Percentiles rank a stretch among this genome's conserved stretches.
These are phyloP conservation scores for Lophius americanus DNA, from an alignment of 2,797 vertebrate species.

Conservation along the genomic window DNA sequence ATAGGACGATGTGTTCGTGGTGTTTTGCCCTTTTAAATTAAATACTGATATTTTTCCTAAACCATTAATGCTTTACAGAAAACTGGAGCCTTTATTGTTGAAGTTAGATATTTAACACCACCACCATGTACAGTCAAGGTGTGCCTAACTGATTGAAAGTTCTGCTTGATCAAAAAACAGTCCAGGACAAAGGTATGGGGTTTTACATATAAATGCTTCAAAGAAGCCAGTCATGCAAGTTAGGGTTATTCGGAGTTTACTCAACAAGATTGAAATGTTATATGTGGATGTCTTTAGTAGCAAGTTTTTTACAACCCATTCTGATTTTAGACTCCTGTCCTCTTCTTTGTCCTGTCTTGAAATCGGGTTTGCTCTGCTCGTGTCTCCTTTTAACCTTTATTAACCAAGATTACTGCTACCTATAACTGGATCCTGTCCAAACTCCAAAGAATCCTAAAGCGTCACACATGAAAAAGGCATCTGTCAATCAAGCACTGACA, in stretches of 20 bases:
- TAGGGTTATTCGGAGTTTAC: too few species aligned
- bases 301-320: too few species aligned
- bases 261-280: too few species aligned
- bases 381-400: constrained; percentile 27
- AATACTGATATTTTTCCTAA: too few species aligned
- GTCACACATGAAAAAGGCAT: background rate
- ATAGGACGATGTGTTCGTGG: too few species aligned
- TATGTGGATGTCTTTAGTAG: too few species aligned
- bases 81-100: constrained; percentile 21
- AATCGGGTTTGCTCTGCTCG: constrained; percentile 21
- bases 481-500: constrained; percentile 21
- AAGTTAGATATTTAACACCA: constrained; percentile 18
- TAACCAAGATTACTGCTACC: constrained; percentile 39
- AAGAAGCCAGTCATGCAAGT: background rate
- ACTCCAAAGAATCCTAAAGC: constrained; percentile 18
- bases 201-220: background rate
- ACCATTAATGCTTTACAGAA: constrained; percentile 5
- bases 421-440: constrained; percentile 30
- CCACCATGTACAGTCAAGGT: background rate
- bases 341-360: constrained; percentile 3
- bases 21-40: too few species aligned
- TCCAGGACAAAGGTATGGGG: background rate
- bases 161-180: background rate
- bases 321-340: background rate
- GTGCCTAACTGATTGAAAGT: background rate